Percentiles rank a stretch among this genome's conserved stretches.
Evolutionary conservation across 2,888 invertebrate genomes (phyloP).

Genomic region (Alcis repandata): DNA sequence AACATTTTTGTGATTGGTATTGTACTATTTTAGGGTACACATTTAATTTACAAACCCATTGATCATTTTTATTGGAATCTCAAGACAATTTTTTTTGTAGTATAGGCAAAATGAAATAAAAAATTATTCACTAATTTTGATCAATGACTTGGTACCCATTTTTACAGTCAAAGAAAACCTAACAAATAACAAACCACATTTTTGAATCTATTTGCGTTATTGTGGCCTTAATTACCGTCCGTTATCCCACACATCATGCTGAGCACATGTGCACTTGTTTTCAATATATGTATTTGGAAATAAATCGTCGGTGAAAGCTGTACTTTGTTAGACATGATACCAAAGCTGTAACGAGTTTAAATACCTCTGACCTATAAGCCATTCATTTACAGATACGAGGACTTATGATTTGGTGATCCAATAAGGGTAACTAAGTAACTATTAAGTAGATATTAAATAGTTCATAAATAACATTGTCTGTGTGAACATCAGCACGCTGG

Average conservation of each 20-base stretch:
- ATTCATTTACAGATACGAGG: background rate
- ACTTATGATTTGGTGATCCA: too few relatives aligned
- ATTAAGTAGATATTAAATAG: too few relatives aligned
- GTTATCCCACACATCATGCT: constrained; percentile 53
- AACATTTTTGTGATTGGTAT: too few relatives aligned
- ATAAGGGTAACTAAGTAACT: too few relatives aligned
- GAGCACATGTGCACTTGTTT: constrained; percentile 42
- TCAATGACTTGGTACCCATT: background rate
- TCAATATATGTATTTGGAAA: constrained; percentile 26
- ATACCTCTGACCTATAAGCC: background rate
- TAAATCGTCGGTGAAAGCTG: constrained; percentile 27
- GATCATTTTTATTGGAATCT: too few relatives aligned
- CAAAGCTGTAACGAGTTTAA: background rate
- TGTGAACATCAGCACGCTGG: too few relatives aligned
- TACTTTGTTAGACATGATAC: constrained; percentile 15
- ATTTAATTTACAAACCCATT: too few relatives aligned
- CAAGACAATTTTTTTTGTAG: background rate
- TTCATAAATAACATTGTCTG: too few relatives aligned
- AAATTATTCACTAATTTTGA: too few relatives aligned
- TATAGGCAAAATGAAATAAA: too few relatives aligned
- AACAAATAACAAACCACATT: constrained; percentile 6
- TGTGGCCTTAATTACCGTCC: constrained; percentile 64
- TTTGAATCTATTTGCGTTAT: constrained; percentile 50
- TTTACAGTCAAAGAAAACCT: background rate
- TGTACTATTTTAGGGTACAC: too few relatives aligned